Percentiles rank a stretch among this genome's conserved stretches.
phyloP scores from a whole-genome alignment of 2,888 invertebrate species.

The Celastrina argiolus region DNA sequence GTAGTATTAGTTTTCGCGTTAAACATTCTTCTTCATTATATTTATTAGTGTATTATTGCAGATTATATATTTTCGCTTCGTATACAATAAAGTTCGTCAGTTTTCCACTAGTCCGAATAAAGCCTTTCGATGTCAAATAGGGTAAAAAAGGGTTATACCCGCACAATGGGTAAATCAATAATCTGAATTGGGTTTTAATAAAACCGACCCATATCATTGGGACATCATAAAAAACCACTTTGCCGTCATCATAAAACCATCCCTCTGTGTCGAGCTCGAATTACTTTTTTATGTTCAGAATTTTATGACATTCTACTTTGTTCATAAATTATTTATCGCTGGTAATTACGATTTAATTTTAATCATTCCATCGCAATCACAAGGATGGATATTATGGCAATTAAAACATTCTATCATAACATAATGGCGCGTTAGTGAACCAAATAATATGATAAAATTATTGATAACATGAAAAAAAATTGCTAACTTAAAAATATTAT shows the following conservation, averaged over 20 bases:
- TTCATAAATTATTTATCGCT: neutral
- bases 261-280: neutral
- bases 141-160: neutral
- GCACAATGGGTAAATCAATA: slow-evolving; percentile 1
- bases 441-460: too few relatives aligned
- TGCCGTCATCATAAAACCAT: neutral
- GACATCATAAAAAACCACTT: neutral
- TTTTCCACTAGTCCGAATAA: neutral
- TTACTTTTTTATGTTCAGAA: neutral
- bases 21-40: too few relatives aligned
- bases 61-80: too few relatives aligned
- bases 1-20: too few relatives aligned
- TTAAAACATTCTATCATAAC: too few relatives aligned
- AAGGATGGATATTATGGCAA: too few relatives aligned
- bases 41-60: too few relatives aligned
- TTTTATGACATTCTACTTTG: neutral
- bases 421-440: too few relatives aligned
- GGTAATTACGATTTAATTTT: neutral
- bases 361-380: too few relatives aligned
- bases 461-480: too few relatives aligned
- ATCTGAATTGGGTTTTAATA: slow-evolving; percentile 2
- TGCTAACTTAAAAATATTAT: too few relatives aligned
- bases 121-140: neutral
- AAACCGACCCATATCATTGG: slow-evolving; percentile 2
- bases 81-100: too few relatives aligned